phyloP scores from a whole-genome alignment of 2,888 invertebrate species.

The Philhelius pedissequus region DNA sequence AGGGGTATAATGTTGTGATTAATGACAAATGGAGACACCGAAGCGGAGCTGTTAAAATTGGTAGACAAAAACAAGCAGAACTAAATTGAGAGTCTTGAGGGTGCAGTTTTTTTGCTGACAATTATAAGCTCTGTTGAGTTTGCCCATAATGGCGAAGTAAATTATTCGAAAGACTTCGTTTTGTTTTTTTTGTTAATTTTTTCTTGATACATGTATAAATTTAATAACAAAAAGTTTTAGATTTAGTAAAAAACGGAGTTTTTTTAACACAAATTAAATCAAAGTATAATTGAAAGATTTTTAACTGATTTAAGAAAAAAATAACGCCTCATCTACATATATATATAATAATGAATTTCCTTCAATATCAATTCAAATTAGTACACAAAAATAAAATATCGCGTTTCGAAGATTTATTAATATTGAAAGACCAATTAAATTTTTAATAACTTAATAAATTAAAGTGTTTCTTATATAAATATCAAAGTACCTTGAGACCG shows the following conservation, averaged over 20 bases:
- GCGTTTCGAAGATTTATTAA: too few relatives aligned
- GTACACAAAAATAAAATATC: too few relatives aligned
- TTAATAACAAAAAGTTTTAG: neutral
- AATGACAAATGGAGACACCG: slow-evolving; percentile 57
- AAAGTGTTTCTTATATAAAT: too few relatives aligned
- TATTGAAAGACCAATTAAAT: too few relatives aligned
- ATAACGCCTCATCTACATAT: too few relatives aligned
- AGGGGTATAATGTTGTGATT: slow-evolving; percentile 65
- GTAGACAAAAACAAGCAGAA: neutral
- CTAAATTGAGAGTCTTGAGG: slow-evolving; percentile 18
- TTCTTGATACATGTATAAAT: neutral
- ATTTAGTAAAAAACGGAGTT: neutral
- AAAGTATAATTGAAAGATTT: neutral
- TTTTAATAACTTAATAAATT: too few relatives aligned
- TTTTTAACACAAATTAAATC: neutral
- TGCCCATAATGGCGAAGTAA: neutral
- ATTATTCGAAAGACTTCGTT: neutral
- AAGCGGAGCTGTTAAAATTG: slow-evolving; percentile 27
- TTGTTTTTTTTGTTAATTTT: too few relatives aligned
- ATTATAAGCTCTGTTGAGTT: slow-evolving; percentile 30
- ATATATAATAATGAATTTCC: too few relatives aligned
- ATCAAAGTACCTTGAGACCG: too few relatives aligned
- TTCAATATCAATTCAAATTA: too few relatives aligned
- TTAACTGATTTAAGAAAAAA: too few relatives aligned
- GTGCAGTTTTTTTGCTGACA: slow-evolving; percentile 49